Base-by-base conservation (phyloP, 2,113 vertebrate genomes). In the Cinclus cinclus region DNA sequence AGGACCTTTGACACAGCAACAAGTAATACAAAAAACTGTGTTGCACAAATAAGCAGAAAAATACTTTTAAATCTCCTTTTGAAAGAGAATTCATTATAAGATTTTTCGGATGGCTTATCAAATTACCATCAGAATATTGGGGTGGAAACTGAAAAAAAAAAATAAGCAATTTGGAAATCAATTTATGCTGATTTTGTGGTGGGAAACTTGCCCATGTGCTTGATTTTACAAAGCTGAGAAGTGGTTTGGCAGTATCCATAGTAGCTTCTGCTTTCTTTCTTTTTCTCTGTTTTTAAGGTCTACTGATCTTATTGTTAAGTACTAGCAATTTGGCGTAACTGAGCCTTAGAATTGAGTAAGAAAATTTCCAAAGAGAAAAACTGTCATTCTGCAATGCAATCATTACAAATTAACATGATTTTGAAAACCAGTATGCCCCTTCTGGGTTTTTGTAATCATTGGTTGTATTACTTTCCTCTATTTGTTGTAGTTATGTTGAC, bases 211-310 rank as follows among this genome's bases (percentile, higher is more conserved):
- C 50, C 74, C 20, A 2, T 73, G 23, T 84, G 55, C 63, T 85
- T 83, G 68, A 89, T 87, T 96, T 83, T 86, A 92, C 62, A 87
- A 95, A 87, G 64, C 86, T 95, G 79, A 96, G 83, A 91, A 89
- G 69, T 58, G 65, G 90, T 91, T 95, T 97, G 86, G 67, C 69
- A 86, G 86, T 90, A 91, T 80, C 62, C 58, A 92, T 79, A 96
- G 70, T 41, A 97, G 91, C 82, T 89, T 95, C 87, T 95, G 75
- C 82, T 95, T 96, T 91, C 83, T 87, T n/a, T 93, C 41, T 94
- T 93, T 92, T 95, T 63, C 14, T 81, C 55, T 87, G 89, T 85
- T 78, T 91, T 49, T 30, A 82, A 91, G 71, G 81, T 96, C 83
- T 94, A 94, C 71, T 95, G 92, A 88, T 94, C 77, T 87, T 90